phyloP scores from a whole-genome alignment of 2,113 vertebrate genomes.

The Lagopus leucura region DNA sequence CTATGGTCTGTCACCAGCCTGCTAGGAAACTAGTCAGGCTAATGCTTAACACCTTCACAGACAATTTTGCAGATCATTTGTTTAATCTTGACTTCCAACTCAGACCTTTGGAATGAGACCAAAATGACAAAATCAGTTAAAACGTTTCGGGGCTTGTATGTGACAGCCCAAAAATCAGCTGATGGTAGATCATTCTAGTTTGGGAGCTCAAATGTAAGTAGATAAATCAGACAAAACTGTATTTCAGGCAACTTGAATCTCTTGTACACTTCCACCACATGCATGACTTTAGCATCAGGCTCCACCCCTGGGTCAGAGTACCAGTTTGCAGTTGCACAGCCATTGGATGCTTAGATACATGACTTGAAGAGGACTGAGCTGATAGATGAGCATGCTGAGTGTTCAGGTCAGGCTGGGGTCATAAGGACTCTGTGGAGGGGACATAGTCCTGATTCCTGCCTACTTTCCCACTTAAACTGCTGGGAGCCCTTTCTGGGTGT shows the following conservation, averaged over 20 bases:
- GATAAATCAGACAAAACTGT: background rate
- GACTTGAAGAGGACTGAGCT: background rate
- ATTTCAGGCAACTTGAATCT: background rate
- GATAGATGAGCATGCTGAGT: background rate
- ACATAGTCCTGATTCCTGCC: background rate
- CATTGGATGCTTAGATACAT: background rate
- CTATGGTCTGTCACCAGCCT: background rate
- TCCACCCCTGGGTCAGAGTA: background rate
- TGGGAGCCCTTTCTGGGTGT: background rate
- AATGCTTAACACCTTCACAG: background rate
- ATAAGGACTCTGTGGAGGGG: background rate
- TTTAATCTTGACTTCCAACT: background rate
- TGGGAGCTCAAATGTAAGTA: background rate
- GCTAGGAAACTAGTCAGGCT: background rate
- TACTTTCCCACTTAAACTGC: fast-evolving
- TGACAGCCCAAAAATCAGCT: background rate
- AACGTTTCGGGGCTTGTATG: fast-evolving
- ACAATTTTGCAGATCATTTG: background rate
- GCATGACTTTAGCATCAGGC: background rate
- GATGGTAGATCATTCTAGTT: background rate
- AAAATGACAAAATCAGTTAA: background rate
- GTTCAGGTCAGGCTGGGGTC: background rate
- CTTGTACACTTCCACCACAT: background rate
- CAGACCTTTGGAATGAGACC: background rate
- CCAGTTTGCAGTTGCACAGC: background rate